Evolutionary conservation across 2,113 vertebrate genomes (phyloP).

Genomic region (Cheirogaleus medius): DNA sequence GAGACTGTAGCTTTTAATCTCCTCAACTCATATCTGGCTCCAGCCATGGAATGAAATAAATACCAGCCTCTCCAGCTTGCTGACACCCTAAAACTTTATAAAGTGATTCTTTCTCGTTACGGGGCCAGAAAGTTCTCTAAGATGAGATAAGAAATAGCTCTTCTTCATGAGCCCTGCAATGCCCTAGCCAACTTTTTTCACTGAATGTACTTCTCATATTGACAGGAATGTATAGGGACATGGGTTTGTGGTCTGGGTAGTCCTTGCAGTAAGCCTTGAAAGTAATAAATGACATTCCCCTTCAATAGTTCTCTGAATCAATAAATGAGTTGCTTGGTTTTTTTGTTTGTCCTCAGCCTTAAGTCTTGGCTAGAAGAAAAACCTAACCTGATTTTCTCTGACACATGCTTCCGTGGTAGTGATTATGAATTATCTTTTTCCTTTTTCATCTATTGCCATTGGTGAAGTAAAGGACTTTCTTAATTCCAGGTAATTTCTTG

Average conservation of each 20-base stretch:
- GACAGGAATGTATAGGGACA: not conserved
- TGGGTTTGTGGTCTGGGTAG: not conserved
- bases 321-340: not conserved
- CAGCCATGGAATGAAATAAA: not conserved
- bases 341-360: not conserved
- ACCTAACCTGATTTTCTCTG: not conserved
- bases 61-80: not conserved
- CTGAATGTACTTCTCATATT: not conserved
- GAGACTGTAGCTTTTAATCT: not conserved
- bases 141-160: not conserved
- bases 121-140: not conserved
- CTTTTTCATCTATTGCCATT: not conserved
- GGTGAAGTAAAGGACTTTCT: not conserved
- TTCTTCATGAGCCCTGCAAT: not conserved
- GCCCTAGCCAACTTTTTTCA: not conserved
- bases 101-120: not conserved
- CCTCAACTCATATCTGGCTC: not conserved
- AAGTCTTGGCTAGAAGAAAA: not conserved
- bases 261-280: not conserved
- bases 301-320: not conserved
- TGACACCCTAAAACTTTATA: not conserved
- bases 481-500: not conserved
- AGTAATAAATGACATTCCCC: not conserved
- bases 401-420: not conserved
- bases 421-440: not conserved